Evolutionary conservation across 2,797 vertebrate species (phyloP), one percentile per base, ranked within the genome.

Genomic region (Cynodonichthys magdalenae): DNA sequence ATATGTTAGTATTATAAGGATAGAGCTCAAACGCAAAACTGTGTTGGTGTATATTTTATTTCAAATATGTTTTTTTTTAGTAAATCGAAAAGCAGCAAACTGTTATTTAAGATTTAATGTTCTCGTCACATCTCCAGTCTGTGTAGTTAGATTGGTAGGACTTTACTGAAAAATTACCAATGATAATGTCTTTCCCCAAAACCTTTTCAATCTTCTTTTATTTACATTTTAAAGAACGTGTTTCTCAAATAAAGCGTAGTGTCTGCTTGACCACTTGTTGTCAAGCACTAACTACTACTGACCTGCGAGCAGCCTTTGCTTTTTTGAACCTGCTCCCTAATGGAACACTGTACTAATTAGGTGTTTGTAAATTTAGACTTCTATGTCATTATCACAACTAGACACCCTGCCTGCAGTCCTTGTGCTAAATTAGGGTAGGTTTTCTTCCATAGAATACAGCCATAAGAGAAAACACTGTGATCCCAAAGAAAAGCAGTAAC

Each of bases 261-360:
- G 27, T 24, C 24, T 57, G 9, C 54, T 57, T 57, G 56, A 17
- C 29, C 27, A 31, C n/a, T 18, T 46, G 42, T 19, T 58, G 28
- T 41, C 19, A 8, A 14, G 36, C 2, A 39, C 7, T 24, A 55
- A 39, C 6, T 53, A 14, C 12, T 3, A 14, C 19, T 34, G 31
- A 34, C 31, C 41, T 18, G 27, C 11, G 54, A 57, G 19, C 15
- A 45, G 15, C 24, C 27, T 5, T 3, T 18, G 11, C 18, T 19
- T 41, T 41, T 41, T 24, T 12, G 15, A 19, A 42, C n/a, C 20
- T 41, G 34, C 12, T 42, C 14, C 19, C 19, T 41, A 3, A 19
- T 20, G 39, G 19, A n/a, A 6, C n/a, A 12, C 42, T 19, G n/a
- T n/a, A 15, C 44, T 29, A 8, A 19, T 42, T 45, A 17, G 27